Conservation (phyloP, 2,797 vertebrate species). For the Anisognathus igniventris region DNA sequence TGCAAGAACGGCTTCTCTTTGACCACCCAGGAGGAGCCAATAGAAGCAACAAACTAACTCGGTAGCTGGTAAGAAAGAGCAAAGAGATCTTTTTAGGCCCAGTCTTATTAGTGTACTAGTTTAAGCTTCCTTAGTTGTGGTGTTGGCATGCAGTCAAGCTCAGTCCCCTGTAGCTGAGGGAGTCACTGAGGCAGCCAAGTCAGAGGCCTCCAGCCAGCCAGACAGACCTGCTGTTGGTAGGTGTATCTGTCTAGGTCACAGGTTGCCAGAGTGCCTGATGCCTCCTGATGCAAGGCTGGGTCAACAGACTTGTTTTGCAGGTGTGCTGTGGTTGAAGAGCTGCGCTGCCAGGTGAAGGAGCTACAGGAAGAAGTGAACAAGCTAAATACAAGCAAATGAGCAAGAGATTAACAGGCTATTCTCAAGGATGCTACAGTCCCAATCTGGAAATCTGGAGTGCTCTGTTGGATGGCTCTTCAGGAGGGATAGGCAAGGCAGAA, state of each 20-base stretch:
- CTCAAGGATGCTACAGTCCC: not conserved
- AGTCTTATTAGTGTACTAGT: accelerated
- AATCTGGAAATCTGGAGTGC: not conserved
- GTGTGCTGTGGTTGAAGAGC: not conserved
- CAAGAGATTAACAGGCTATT: not conserved
- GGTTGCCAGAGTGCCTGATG: not conserved
- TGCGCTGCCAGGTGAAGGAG: not conserved
- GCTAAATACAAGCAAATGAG: not conserved
- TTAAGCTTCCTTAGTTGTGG: not conserved
- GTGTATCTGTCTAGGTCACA: not conserved
- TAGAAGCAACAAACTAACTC: not conserved
- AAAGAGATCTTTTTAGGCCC: not conserved
- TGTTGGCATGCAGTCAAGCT: not conserved
- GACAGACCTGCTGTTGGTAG: not conserved
- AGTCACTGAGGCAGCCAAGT: not conserved
- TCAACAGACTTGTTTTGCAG: not conserved
- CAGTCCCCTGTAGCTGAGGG: not conserved
- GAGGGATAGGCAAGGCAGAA: not conserved
- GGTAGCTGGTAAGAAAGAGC: accelerated
- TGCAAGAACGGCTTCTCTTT: not conserved
- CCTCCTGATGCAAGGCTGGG: not conserved
- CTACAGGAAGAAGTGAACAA: not conserved
- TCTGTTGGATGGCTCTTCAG: not conserved
- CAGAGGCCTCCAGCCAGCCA: not conserved
- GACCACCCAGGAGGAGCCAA: not conserved